phyloP scores from a whole-genome alignment of 2,888 invertebrate species.

The Phaedon cochleariae region DNA sequence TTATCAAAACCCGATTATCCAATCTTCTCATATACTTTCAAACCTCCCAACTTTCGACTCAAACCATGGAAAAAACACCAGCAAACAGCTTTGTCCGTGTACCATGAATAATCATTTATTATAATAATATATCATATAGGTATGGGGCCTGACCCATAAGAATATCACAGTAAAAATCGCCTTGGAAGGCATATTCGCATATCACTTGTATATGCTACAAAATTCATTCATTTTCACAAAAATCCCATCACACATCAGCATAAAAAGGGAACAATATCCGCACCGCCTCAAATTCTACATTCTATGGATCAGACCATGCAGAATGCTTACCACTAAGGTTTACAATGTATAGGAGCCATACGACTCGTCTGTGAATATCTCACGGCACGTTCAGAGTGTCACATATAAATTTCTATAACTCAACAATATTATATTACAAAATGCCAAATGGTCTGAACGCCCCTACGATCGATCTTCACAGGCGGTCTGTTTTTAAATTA shows the following conservation, averaged over 20 bases:
- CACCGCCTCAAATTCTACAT: slow-evolving; percentile 52
- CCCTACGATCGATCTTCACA: slow-evolving; percentile 43
- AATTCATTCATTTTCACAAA: slow-evolving; percentile 45
- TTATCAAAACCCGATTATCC: no score
- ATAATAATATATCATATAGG: slow-evolving; percentile 38
- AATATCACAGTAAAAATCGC: slow-evolving; percentile 61
- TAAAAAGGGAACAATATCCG: slow-evolving; percentile 28
- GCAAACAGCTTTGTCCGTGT: slow-evolving; percentile 45
- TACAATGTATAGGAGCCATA: slow-evolving; percentile 48
- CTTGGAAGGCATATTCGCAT: slow-evolving; percentile 51
- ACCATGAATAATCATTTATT: slow-evolving; percentile 39
- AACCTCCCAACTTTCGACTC: not conserved
- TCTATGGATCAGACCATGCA: slow-evolving; percentile 62
- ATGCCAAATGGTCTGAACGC: slow-evolving; percentile 31
- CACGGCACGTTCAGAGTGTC: not conserved
- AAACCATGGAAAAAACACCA: slow-evolving; percentile 3
- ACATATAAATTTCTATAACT: slow-evolving; percentile 27
- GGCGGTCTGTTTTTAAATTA: slow-evolving; percentile 40
- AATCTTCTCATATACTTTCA: not conserved
- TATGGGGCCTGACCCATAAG: slow-evolving; percentile 62
- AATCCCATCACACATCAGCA: slow-evolving; percentile 33
- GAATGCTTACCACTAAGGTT: slow-evolving; percentile 54
- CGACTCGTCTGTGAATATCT: slow-evolving; percentile 33
- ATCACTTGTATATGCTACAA: slow-evolving; percentile 52
- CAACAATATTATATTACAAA: slow-evolving; percentile 52